Percentiles rank a stretch among this genome's conserved stretches.
Evolutionary conservation across 53 echinoderm and acorn worm genomes (phyloP).

Genomic region (Antedon mediterranea): DNA sequence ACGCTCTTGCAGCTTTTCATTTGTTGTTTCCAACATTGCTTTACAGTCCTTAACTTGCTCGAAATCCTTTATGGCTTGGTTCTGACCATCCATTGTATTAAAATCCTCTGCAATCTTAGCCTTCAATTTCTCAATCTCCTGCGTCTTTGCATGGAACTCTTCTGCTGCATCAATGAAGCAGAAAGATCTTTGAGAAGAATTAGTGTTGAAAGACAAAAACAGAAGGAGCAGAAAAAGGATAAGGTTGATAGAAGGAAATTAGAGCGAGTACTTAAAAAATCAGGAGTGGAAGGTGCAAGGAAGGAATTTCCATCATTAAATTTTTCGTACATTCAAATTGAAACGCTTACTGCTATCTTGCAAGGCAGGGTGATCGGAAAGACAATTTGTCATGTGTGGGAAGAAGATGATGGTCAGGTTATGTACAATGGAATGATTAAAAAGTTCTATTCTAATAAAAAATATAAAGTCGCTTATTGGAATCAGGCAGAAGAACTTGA

Average conservation of each 20-base stretch:
- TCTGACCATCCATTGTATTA: constrained; percentile 23
- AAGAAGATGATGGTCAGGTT: constrained; percentile 11
- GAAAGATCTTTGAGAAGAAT: no score
- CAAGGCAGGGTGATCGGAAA: constrained; percentile 18
- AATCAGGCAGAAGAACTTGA: constrained; percentile 16
- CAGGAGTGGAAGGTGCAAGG: no score
- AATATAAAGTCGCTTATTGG: constrained; percentile 24
- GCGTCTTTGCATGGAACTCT: constrained; percentile 2
- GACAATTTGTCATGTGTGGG: constrained; percentile 29
- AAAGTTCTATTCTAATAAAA: constrained; percentile 11
- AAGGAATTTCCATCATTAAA: no score
- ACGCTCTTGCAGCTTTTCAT: constrained; percentile 16
- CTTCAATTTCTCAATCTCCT: constrained; percentile 22
- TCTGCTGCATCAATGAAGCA: constrained; percentile 4
- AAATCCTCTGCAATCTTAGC: constrained; percentile 13
- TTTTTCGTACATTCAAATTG: no score
- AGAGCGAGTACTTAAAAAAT: no score
- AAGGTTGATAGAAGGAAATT: no score
- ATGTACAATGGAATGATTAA: constrained; percentile 29
- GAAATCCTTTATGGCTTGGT: constrained; percentile 9
- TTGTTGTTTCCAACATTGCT: constrained; percentile 16
- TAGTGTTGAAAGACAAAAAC: no score
- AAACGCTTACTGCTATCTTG: constrained; percentile 13
- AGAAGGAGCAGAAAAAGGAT: no score
- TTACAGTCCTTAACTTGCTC: constrained; percentile 9